Evolutionary conservation across 2,888 invertebrate genomes (phyloP), one percentile per base, ranked within the genome.

Genomic region (Xylota segnis): DNA sequence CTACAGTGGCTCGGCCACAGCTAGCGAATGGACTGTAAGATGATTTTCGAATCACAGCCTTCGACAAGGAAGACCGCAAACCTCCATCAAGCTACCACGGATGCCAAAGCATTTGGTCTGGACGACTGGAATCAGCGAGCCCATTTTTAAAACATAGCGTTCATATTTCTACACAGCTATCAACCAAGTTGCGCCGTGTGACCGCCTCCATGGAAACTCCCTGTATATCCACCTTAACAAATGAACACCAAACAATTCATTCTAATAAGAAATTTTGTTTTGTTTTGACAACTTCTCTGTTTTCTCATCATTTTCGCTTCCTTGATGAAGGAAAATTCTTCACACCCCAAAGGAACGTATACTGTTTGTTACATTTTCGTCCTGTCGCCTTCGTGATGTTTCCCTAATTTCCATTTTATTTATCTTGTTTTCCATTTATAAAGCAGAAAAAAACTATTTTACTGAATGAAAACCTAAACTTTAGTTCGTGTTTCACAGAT

Each of bases 351-450:
- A 14, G 58, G 58, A 76, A 54, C 54, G 16, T 7, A 72, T n/a
- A 23, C 54, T 72, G 76, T 76, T 86, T 79, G 66, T 68, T 82
- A 81, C 65, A 70, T 81, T 86, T 81, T 86, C 76, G 77, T 77
- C 61, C 82, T 82, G 71, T 72, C 71, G 66, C 47, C 68, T 47
- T 63, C 61, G 82, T 76, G 63, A 86, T 86, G 82, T 81, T 86
- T 71, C 40, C 76, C 58, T 81, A 68, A 70, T 76, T 76, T 82
- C n/a, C 14, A 63, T 59, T 82, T 43, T 66, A 29, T 40, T 40
- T 37, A 50, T 12, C 43, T 70, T 70, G 32, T 72, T 86, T 82
- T n/a, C 32, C 32, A 34, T 10, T 54, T 32, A 61, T n/a, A 37
- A 61, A 61, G 47, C 12, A 34, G 6, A 10, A 27, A 43, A 14